Base-by-base conservation (phyloP, 2,113 vertebrate genomes). In the Epinephelus cyanopodus region DNA sequence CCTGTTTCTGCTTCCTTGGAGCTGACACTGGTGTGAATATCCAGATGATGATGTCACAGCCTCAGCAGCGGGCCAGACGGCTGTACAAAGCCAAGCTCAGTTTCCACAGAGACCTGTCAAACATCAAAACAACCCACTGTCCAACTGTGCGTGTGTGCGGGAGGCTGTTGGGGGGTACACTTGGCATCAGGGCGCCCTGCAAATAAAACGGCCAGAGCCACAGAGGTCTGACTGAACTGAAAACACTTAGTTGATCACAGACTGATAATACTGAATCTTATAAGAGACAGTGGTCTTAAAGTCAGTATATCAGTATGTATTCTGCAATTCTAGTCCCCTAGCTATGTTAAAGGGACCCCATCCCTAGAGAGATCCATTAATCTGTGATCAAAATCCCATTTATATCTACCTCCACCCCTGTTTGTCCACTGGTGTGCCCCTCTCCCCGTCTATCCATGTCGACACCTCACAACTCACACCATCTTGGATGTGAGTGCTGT, bases 61-160 rank as follows among this genome's bases (percentile, higher is more conserved):
- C 77, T 91, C 76, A 90, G 54, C 75, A 69, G 72, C 56, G 45
- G 63, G 68, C 70, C 77, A 75, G 85, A 62, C 78, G 37, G 45
- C 53, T 19, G 66, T 86, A 91, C 91, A 92, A 92, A 92, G 87
- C 81, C 82, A 62, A 77, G 87, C 81, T 89, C 84, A 61, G 90
- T 93, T 92, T 91, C 93, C 92, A 93, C 81, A 86, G 91, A 92
- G 92, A 94, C 86, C 48, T 64, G 73, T 92, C 83, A 91, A 92
- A 94, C 89, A 91, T 85, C 81, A 90, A 89, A 92, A 92, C 88
- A 91, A 54, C 25, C 84, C 39, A 71, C 60, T 61, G 61, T 72
- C 79, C 73, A 57, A 69, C 75, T 75, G 53, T 63, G 82, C 25
- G n/a, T 75, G 54, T 9, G 13, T 77, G 63, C 19, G 23, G 12